Base-by-base conservation (phyloP, 2,888 invertebrate species). In the Anarsia innoxiella region DNA sequence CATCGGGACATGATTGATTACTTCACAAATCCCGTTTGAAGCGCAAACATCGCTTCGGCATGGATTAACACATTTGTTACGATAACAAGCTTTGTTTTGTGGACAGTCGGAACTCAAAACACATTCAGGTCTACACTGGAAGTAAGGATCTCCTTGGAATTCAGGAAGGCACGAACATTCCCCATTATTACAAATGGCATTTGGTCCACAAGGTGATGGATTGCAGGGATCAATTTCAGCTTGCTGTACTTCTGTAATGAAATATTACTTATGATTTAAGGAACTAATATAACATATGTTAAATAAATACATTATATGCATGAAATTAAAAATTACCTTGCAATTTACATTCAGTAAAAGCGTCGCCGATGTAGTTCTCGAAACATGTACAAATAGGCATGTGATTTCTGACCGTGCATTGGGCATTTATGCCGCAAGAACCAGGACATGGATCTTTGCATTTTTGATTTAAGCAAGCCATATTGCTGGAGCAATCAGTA, bases 381-480 rank as follows among this genome's bases (percentile, higher is more conserved):
- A 89, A 71, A 58, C 94, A 94, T 3, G 88, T 85, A 62, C 94
- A 95, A 34, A 89, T 88, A 1, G 94, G 93, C 40, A 86, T 90
- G 55, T 94, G 93, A 59, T 90, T 91, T 44, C 89, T 87, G 3
- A 93, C 91, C 26, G 66, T 66, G 56, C 91, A 89, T 48, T 86
- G 79, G 38, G 92, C 87, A 53, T 87, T 84, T 40, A 88, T 56
- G 30, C 92, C 91, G 56, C 92, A 94, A 3, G 91, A 91, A 8
- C 93, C 93, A 5, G 91, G 91, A 53, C 94, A 94, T n/a, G 93
- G 93, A 67, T 94, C 93, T 46, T 74, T 82, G 64, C 94, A 94
- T 65, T 88, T 91, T 57, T 91, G 89, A 49, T 89, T 88, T 30
- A 94, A 90, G 57, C 95, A 95, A 26, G 94, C 93, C 51, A 88